These are phyloP conservation scores for Nansenia antarctica DNA, from an alignment of 2,113 vertebrate genomes.

Conservation along the genomic window DNA sequence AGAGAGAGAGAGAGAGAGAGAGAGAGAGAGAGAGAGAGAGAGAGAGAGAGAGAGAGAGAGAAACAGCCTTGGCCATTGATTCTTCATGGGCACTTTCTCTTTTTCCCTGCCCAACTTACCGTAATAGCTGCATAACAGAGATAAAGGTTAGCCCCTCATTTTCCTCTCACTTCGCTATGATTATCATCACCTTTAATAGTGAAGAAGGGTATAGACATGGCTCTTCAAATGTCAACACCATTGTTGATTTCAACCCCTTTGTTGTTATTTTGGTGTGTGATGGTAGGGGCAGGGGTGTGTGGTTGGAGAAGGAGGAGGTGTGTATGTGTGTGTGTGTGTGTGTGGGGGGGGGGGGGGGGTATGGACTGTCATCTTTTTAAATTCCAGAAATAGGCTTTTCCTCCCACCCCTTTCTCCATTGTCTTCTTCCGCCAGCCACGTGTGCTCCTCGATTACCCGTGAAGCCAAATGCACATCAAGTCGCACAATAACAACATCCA, in stretches of 20 bases:
- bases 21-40: no score
- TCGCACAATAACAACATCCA: constrained; percentile 71
- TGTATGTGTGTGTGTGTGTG: constrained; percentile 1
- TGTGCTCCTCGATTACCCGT: constrained; percentile 58
- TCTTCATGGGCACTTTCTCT: constrained; percentile 23
- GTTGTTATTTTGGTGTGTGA: constrained; percentile 52
- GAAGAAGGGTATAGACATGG: constrained; percentile 50
- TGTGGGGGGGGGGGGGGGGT: not conserved
- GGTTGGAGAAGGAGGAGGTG: no score
- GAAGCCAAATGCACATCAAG: constrained; percentile 59
- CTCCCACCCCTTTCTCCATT: constrained; percentile 44
- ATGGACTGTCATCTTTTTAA: constrained; percentile 60
- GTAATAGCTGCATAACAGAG: constrained; percentile 23
- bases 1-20: no score
- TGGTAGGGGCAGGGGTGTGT: no score
- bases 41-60: no score
- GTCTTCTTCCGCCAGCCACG: constrained; percentile 61
- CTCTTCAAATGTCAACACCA: constrained; percentile 56
- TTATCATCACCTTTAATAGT: constrained; percentile 63
- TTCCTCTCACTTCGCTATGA: constrained; percentile 32
- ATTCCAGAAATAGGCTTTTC: constrained; percentile 65
- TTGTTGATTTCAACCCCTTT: constrained; percentile 45
- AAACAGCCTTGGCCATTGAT: constrained; percentile 28
- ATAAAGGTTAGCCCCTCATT: constrained; percentile 53
- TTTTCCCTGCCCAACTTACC: constrained; percentile 36